phyloP scores from a whole-genome alignment of 2,797 vertebrate genomes.

The Acanthiza pusilla region DNA sequence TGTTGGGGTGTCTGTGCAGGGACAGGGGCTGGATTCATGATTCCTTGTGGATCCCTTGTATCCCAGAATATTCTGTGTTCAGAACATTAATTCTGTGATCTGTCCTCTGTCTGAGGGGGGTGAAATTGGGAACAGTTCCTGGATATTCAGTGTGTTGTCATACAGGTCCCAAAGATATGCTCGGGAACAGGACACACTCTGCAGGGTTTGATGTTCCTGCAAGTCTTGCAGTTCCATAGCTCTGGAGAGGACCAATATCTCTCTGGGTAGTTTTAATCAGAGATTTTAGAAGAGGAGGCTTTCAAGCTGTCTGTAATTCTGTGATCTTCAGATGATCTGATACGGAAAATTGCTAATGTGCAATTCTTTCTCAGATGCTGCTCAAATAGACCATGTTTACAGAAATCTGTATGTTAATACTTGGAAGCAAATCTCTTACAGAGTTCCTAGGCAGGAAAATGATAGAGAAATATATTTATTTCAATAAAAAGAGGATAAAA shows the following conservation, averaged over 20 bases:
- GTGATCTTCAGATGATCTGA: neutral
- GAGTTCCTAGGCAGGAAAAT: neutral
- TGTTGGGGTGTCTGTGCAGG: neutral
- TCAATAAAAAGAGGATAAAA: neutral
- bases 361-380: neutral
- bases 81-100: neutral
- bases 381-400: neutral
- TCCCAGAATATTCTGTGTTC: too few species aligned
- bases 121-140: neutral
- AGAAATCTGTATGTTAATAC: neutral
- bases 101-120: neutral
- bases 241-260: neutral
- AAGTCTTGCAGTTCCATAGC: neutral
- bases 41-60: neutral
- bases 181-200: neutral
- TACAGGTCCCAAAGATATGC: accelerated
- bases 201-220: neutral
- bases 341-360: neutral
- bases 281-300: neutral
- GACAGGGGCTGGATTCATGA: accelerated
- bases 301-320: neutral
- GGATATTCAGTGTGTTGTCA: neutral
- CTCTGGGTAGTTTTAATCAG: neutral
- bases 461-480: neutral
- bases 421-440: neutral